Evolutionary conservation across 2,888 invertebrate genomes (phyloP).

Genomic region (Pharmacophagus antenor): DNA sequence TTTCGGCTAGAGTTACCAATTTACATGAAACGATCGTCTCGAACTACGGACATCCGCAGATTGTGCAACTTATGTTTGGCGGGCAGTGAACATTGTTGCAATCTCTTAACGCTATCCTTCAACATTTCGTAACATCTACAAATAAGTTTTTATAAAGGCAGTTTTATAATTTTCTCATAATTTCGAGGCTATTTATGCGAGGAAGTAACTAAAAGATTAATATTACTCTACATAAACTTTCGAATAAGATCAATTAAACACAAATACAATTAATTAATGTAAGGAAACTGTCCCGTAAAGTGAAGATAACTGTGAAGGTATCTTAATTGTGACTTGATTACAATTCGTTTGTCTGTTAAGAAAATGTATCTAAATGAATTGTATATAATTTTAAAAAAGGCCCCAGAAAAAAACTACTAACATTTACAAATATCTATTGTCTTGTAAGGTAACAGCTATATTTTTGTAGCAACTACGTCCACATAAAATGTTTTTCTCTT

Average conservation of each 20-base stretch:
- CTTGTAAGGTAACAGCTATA: too few species aligned
- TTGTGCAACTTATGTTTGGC: conserved; percentile 18
- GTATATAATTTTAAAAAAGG: too few species aligned
- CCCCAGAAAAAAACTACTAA: too few species aligned
- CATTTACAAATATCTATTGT: too few species aligned
- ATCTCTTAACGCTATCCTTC: conserved; percentile 11
- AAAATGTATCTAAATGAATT: too few species aligned
- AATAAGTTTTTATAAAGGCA: conserved; percentile 3
- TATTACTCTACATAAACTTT: background rate
- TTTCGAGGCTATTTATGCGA: background rate
- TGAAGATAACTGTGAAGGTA: too few species aligned
- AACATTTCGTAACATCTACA: conserved; percentile 22
- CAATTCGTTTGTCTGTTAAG: too few species aligned
- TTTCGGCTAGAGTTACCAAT: conserved; percentile 12
- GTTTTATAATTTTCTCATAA: background rate
- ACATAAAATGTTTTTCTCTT: too few species aligned
- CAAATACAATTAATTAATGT: too few species aligned
- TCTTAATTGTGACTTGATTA: too few species aligned
- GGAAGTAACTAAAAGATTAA: background rate
- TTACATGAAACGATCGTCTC: conserved; percentile 1
- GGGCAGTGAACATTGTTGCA: conserved; percentile 7
- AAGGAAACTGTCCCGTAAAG: too few species aligned
- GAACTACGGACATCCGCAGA: conserved; percentile 21
- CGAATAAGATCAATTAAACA: background rate
- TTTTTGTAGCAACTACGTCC: too few species aligned